Conservation (phyloP, 1,140 invertebrate species). For the Andrena cerasifolii region DNA sequence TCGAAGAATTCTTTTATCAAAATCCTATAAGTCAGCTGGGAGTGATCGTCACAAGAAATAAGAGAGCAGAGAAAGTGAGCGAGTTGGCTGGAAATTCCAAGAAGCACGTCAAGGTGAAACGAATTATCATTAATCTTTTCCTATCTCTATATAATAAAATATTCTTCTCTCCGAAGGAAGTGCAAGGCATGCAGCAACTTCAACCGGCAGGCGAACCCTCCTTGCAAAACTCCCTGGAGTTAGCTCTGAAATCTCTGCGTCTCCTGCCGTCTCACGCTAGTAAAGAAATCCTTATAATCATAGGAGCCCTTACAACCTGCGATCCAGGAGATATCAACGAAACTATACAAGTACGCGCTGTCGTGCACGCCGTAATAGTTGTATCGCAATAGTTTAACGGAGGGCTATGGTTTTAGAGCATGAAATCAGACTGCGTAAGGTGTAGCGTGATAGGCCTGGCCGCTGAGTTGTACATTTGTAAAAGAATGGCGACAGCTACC, state of each 20-base stretch:
- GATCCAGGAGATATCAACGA: constrained; percentile 96
- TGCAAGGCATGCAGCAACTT: constrained; percentile 82
- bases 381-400: constrained; percentile 14
- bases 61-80: constrained; percentile 95
- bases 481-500: constrained; percentile 91
- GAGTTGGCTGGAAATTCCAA: constrained; percentile 94
- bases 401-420: constrained; percentile 80
- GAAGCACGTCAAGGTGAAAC: constrained; percentile 88
- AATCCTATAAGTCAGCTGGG: constrained; percentile 99
- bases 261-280: constrained; percentile 96
- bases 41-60: constrained; percentile 95
- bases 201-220: constrained; percentile 93
- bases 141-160: background rate
- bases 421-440: constrained; percentile 89
- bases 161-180: constrained; percentile 72
- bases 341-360: constrained; percentile 89
- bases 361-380: background rate
- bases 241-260: constrained; percentile 93
- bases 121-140: background rate
- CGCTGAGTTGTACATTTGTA: constrained; percentile 97
- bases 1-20: constrained; percentile 98
- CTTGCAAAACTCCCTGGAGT: constrained; percentile 95
- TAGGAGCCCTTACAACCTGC: constrained; percentile 97
- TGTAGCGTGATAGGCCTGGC: constrained; percentile 97
- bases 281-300: constrained; percentile 94